Base-by-base conservation (phyloP, 2,888 invertebrate genomes). In the Tetrapedia diversipes region DNA sequence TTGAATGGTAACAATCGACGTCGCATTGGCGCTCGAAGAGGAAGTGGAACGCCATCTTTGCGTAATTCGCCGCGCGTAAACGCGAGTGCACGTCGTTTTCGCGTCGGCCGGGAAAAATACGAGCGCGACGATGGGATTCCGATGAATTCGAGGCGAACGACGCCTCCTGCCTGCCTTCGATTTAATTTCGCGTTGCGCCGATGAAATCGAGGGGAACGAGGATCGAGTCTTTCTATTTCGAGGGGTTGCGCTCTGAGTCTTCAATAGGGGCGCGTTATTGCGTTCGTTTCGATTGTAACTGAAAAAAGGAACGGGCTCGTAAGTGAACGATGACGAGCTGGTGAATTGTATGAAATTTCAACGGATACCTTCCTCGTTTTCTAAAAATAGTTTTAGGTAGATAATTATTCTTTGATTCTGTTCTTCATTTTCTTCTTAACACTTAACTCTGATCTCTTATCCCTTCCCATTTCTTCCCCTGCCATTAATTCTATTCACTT, bases 1-100 rank as follows among this genome's bases (percentile, higher is more conserved):
- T n/a, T 10, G 47, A 32, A 49, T 27, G 34, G 29, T 19, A 54
- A 70, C 71, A 70, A 73, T 61, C 60, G 71, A 61, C 56, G 70
- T 49, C 60, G 32, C n/a, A 51, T 57, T 43, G 68, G 51, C 8
- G n/a, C 10, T 51, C n/a, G 10, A 8, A 16, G 16, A 27, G 27
- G 10, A 0, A 8, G 27, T 2, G 34, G n/a, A 19, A n/a, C 14
- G 27, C n/a, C 27, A 34, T 34, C 54, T 45, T 7, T 19, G 34
- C 34, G 54, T n/a, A 34, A 53, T 61, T 32, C 24, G 14, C 2
- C 37, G 19, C 63, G 39, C 4, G 24, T 37, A 49, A 59, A 49
- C 27, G 19, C 63, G 37, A 57, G 11, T 57, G 27, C 39, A 41
- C n/a, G 39, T 63, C 16, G n/a, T 16, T 19, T 29, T 22, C 39